Percentiles rank a stretch among this genome's conserved stretches.
Evolutionary conservation across 2,888 invertebrate genomes (phyloP).

Genomic region (Drosophila borborema): DNA sequence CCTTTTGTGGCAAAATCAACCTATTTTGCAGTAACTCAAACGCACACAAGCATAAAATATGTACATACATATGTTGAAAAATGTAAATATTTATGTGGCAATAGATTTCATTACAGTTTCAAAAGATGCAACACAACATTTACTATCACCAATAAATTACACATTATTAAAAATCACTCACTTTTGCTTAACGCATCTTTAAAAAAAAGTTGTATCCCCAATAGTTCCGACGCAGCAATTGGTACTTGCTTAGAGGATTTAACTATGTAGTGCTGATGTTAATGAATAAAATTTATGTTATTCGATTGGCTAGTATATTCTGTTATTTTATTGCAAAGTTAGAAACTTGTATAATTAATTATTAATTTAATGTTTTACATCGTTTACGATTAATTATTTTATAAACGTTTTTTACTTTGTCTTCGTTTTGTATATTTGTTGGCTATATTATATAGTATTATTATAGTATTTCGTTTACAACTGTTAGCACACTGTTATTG

Average conservation of each 20-base stretch:
- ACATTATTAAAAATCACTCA: conserved; percentile 38
- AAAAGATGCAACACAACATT: conserved; percentile 5
- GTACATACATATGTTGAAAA: conserved; percentile 9
- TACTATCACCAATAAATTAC: conserved; percentile 6
- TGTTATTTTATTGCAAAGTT: conserved; percentile 1
- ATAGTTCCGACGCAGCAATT: conserved; percentile 39
- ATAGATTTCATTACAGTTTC: neutral
- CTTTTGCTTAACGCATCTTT: conserved; percentile 52
- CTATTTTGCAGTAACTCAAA: conserved; percentile 34
- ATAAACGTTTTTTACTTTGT: neutral
- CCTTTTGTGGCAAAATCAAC: conserved; percentile 34
- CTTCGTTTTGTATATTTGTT: neutral
- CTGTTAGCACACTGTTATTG: conserved; percentile 3
- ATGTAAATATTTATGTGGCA: conserved; percentile 1
- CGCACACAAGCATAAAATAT: conserved; percentile 17
- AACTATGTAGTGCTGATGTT: conserved; percentile 40
- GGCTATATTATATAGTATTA: neutral
- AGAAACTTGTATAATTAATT: neutral
- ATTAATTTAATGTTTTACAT: neutral
- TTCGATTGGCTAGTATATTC: conserved; percentile 5
- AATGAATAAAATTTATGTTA: conserved; percentile 30
- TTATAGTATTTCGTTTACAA: neutral
- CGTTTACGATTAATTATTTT: neutral
- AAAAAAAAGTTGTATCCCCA: conserved; percentile 23
- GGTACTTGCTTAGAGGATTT: conserved; percentile 42